These are phyloP conservation scores for Steatocranus sp. DNA, from an alignment of 2,797 vertebrate genomes.

Conservation along the genomic window DNA sequence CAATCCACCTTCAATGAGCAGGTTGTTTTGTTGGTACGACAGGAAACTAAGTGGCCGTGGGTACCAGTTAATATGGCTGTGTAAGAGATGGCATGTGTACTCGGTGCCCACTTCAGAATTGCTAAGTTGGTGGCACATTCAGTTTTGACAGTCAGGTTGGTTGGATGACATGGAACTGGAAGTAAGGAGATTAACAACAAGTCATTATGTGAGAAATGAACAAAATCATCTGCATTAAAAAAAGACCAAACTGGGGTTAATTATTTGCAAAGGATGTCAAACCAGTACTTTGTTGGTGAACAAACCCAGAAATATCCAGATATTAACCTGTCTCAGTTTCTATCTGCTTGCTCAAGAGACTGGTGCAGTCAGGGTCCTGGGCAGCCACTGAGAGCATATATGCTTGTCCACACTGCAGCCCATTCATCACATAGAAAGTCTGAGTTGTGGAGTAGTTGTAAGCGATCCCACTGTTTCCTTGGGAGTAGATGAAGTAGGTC, in stretches of 20 bases:
- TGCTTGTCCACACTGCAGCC: constrained; percentile 58
- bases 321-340: constrained; percentile 63
- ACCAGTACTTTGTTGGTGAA: not conserved
- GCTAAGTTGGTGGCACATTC: constrained; percentile 68
- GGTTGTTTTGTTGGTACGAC: constrained; percentile 56
- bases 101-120: constrained; percentile 59
- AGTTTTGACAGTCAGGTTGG: constrained; percentile 42
- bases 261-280: not conserved
- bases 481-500: constrained; percentile 50
- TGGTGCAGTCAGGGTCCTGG: constrained; percentile 65
- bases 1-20: constrained; percentile 70
- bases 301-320: not conserved
- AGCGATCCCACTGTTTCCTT: not conserved
- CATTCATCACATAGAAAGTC: constrained; percentile 31
- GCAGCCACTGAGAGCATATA: constrained; percentile 45
- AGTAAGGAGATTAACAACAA: not conserved
- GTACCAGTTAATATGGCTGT: constrained; percentile 42
- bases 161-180: constrained; percentile 74
- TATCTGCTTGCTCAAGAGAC: constrained; percentile 38
- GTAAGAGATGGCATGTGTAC: constrained; percentile 51
- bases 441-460: constrained; percentile 19
- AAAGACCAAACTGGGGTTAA: not conserved
- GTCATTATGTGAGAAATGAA: not conserved
- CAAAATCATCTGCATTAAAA: not conserved
- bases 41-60: constrained; percentile 53